These are phyloP conservation scores for Stictonetta naevosa DNA, from an alignment of 2,113 vertebrate genomes.

Conservation along the genomic window DNA sequence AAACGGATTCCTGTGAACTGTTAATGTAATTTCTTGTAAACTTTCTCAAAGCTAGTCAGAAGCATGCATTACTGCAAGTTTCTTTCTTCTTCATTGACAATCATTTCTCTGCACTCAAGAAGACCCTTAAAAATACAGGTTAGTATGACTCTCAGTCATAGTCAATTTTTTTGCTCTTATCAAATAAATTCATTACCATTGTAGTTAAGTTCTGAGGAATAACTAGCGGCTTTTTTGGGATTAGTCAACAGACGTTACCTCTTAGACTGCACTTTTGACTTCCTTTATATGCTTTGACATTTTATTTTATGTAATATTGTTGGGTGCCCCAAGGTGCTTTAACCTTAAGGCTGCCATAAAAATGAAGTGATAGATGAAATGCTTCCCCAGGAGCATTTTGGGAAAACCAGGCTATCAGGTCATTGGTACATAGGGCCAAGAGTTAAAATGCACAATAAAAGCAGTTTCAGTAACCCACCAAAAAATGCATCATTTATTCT, in stretches of 20 bases:
- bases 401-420: neutral
- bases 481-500: conserved; percentile 9
- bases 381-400: conserved; percentile 3
- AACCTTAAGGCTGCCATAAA: conserved; percentile 9
- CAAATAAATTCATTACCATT: conserved; percentile 6
- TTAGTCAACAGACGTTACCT: neutral
- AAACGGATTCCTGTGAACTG: neutral
- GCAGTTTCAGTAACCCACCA: neutral
- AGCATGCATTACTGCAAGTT: neutral
- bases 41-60: neutral
- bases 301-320: conserved; percentile 41
- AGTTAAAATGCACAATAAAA: neutral
- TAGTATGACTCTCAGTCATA: neutral
- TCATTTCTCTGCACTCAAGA: neutral
- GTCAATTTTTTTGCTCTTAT: neutral
- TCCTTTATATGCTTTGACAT: neutral
- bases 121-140: neutral
- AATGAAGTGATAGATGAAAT: conserved; percentile 23
- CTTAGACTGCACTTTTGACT: neutral
- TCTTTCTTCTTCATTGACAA: neutral
- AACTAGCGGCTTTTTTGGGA: conserved; percentile 12
- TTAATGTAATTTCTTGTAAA: neutral
- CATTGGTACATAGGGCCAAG: neutral
- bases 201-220: neutral
- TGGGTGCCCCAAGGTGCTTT: neutral